phyloP scores from a whole-genome alignment of 2,888 invertebrate species.

The Sinhomidia bicolor region DNA sequence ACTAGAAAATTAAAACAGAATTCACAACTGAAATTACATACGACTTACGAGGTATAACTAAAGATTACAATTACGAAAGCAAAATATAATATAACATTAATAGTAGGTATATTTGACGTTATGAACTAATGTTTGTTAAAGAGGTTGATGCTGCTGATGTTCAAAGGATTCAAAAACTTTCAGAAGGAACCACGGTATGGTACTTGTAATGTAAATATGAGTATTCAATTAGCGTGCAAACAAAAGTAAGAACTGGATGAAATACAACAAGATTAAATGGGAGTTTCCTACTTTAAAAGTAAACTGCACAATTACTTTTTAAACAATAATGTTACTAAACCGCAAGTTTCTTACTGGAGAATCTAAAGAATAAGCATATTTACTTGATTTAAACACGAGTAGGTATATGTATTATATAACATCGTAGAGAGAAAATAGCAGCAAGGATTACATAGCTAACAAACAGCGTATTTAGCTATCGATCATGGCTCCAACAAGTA shows the following conservation, averaged over 20 bases:
- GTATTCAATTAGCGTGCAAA: not conserved
- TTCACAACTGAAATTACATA: not conserved
- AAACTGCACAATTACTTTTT: not conserved
- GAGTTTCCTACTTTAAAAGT: no score
- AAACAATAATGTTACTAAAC: not conserved
- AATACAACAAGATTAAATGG: not conserved
- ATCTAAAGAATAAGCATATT: not conserved
- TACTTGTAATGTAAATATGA: not conserved
- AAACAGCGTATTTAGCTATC: not conserved
- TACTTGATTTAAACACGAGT: not conserved
- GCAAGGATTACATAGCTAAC: not conserved
- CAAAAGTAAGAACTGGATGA: not conserved
- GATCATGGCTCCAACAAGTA: not conserved
- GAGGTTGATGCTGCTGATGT: no score
- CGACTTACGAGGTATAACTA: no score
- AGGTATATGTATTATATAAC: no score
- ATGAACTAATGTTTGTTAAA: not conserved
- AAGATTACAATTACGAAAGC: no score
- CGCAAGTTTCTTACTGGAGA: not conserved
- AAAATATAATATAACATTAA: no score
- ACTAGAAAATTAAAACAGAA: not conserved
- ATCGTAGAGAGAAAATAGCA: no score
- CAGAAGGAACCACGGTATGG: no score
- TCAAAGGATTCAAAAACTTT: no score
- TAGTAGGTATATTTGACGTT: no score